phyloP scores from a whole-genome alignment of 2,113 vertebrate genomes.

The Pan paniscus region DNA sequence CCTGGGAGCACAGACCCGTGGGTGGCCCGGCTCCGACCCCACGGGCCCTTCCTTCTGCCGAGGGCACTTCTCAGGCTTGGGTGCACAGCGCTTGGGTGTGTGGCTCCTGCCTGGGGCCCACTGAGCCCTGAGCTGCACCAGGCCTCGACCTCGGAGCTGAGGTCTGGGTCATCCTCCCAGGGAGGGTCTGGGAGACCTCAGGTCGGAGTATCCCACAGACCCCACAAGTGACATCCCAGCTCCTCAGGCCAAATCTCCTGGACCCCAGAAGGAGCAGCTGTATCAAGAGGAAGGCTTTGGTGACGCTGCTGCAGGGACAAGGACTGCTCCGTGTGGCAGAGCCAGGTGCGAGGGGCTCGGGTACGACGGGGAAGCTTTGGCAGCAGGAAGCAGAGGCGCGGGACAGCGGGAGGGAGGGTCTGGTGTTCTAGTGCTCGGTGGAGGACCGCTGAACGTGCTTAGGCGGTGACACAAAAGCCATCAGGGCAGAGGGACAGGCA shows the following conservation, averaged over 20 bases:
- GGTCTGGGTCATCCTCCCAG: not conserved
- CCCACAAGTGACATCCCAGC: not conserved
- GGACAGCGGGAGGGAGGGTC: not conserved
- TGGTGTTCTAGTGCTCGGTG: not conserved
- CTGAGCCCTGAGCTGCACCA: not conserved
- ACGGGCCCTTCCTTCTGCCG: not conserved
- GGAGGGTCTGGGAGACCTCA: not conserved
- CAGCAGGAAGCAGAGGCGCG: not conserved
- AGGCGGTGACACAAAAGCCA: not conserved
- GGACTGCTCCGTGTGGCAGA: not conserved
- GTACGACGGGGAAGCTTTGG: not conserved
- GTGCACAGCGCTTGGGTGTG: no score
- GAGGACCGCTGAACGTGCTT: not conserved
- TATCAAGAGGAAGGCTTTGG: not conserved
- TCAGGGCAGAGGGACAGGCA: not conserved
- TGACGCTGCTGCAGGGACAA: not conserved
- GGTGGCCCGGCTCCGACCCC: accelerated
- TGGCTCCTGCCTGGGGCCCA: not conserved
- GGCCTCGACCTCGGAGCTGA: not conserved
- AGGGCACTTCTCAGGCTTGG: no score
- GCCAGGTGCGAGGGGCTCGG: not conserved
- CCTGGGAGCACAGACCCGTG: not conserved
- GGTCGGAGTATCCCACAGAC: accelerated
- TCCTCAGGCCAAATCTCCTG: not conserved
- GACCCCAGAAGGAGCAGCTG: not conserved